Percentiles rank a stretch among this genome's conserved stretches.
phyloP scores from a whole-genome alignment of 2,888 invertebrate genomes.

The Papilio protenor region DNA sequence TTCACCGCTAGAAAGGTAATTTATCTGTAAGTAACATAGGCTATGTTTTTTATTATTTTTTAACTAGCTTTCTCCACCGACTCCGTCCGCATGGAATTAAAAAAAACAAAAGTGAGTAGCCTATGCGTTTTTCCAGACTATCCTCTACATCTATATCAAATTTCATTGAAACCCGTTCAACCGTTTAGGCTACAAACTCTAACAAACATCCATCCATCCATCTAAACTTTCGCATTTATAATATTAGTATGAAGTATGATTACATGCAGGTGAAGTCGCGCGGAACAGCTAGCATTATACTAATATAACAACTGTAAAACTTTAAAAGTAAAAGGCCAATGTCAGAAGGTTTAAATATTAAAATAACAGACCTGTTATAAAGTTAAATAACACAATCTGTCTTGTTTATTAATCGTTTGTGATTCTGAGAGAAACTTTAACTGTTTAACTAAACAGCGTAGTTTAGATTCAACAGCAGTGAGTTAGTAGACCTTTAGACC shows the following conservation, averaged over 20 bases:
- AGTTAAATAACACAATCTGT: conserved; percentile 2
- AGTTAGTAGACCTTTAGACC: not conserved
- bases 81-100: too few species aligned
- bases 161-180: too few species aligned
- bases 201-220: too few species aligned
- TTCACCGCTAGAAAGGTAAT: too few species aligned
- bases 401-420: not conserved
- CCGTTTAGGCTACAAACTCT: too few species aligned
- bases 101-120: too few species aligned
- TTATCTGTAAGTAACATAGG: too few species aligned
- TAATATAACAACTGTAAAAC: not conserved
- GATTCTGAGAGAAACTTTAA: conserved; percentile 2
- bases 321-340: not conserved
- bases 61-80: too few species aligned
- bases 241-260: not conserved
- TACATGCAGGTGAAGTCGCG: not conserved
- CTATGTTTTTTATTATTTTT: too few species aligned
- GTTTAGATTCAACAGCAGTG: not conserved
- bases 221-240: not conserved
- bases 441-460: not conserved
- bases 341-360: not conserved
- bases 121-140: too few species aligned
- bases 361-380: not conserved
- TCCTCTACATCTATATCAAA: too few species aligned
- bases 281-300: not conserved